Evolutionary conservation across 1,140 invertebrate species (phyloP), one percentile per base, ranked within the genome.

Genomic region (Schlechtendalia chinensis): DNA sequence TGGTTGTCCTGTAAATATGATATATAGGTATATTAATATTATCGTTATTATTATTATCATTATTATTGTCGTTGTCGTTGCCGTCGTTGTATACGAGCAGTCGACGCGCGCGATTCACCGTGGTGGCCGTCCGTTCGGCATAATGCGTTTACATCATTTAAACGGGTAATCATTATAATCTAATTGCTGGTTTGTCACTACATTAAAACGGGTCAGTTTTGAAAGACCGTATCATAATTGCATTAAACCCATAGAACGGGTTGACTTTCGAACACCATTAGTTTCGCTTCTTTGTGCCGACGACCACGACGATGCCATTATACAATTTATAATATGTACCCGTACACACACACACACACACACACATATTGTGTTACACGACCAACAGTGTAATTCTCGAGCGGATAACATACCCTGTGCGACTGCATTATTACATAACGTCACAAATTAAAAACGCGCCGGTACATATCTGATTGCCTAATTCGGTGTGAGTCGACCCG

Each of bases 201-300:
- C 32, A 45, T 59, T 59, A 32, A 45, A 77, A n/a, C 74, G 32
- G 74, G 74, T 77, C 74, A 17, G 54, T 59, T 47, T 8, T 11
- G 74, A 77, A 59, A 59, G 54, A 59, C 74, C 54, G 74, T 77
- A 24, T 61, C 74, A 16, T 77, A 77, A 77, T 77, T 77, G 54
- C 74, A 59, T 77, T 59, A 59, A 59, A 77, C 74, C 56, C 74
- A 59, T 59, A 59, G 74, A 59, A 77, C 74, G 22, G 74, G 74
- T 77, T 59, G n/a, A 75, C 74, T 77, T 59, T 22, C n/a, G 56
- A 59, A 77, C 74, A n/a, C 32, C 74, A 77, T 77, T 77, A 77
- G 74, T 77, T 59, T 59, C 74, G 72, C 72, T 75, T 59, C 72
- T 75, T 75, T 59, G 72, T 75, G 54, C 58, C 72, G 50, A 32